Evolutionary conservation across 2,888 invertebrate species (phyloP).

Genomic region (Brachylomia viminalis): DNA sequence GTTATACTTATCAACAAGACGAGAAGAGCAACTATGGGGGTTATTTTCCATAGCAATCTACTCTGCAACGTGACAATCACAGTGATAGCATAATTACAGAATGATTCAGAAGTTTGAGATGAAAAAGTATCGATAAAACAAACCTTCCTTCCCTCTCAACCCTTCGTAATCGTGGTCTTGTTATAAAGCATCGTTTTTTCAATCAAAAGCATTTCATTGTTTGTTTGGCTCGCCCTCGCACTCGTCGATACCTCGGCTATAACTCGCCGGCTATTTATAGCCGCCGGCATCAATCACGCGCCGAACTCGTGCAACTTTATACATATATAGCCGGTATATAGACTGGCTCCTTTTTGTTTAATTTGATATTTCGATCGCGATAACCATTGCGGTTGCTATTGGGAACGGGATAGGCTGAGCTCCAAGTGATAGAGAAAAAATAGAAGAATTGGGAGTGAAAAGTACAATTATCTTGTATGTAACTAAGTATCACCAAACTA

Average conservation of each 20-base stretch:
- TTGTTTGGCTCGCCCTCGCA: conserved; percentile 81
- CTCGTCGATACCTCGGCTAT: conserved; percentile 73
- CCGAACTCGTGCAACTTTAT: conserved; percentile 69
- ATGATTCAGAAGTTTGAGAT: neutral
- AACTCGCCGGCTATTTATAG: conserved; percentile 73
- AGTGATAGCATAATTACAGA: too few species aligned
- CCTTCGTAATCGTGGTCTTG: neutral
- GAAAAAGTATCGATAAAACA: neutral
- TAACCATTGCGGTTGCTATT: conserved; percentile 27
- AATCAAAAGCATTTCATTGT: conserved; percentile 72
- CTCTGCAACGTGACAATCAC: neutral
- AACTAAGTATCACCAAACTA: neutral
- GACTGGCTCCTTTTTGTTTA: conserved; percentile 48
- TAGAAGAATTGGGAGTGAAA: conserved; percentile 5
- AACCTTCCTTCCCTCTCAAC: conserved; percentile 1
- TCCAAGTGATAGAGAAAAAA: conserved; percentile 25
- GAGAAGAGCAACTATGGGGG: neutral
- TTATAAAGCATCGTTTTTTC: conserved; percentile 45
- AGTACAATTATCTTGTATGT: conserved; percentile 5
- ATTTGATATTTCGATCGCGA: conserved; percentile 49
- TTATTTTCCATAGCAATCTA: neutral
- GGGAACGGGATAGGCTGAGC: conserved; percentile 11
- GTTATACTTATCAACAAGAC: neutral
- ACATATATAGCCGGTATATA: conserved; percentile 59
- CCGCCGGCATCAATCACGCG: conserved; percentile 69